A percentile compares a stretch with the other conserved stretches of the same genome.
phyloP scores from a whole-genome alignment of 2,888 invertebrate species.

The Fragum whitleyi region DNA sequence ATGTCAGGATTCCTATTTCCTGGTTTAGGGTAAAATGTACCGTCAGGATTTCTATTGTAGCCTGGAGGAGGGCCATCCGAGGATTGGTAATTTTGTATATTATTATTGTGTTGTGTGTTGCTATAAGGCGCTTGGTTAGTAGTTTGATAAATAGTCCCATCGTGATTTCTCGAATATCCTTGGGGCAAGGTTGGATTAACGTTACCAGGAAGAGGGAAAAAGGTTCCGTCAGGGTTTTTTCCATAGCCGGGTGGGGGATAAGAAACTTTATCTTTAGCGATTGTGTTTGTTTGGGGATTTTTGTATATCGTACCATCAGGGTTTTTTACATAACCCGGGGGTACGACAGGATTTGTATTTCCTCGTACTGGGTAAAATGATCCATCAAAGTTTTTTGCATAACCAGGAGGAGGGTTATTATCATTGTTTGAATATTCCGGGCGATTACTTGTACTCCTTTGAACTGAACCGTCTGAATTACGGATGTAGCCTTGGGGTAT shows the following conservation, averaged over 20 bases:
- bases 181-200: neutral
- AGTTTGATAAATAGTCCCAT: slow-evolving; percentile 18
- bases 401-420: slow-evolving; percentile 26
- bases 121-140: neutral
- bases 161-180: slow-evolving; percentile 27
- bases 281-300: neutral
- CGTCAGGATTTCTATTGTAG: slow-evolving; percentile 23
- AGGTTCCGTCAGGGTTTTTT: slow-evolving; percentile 30
- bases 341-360: slow-evolving; percentile 5
- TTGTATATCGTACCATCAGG: slow-evolving; percentile 30
- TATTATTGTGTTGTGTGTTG: neutral
- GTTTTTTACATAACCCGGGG: slow-evolving; percentile 19
- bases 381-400: slow-evolving; percentile 25
- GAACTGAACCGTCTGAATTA: slow-evolving; percentile 28
- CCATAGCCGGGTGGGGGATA: slow-evolving; percentile 29
- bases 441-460: neutral
- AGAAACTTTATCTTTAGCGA: neutral
- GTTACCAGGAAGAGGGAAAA: slow-evolving; percentile 24
- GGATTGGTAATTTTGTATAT: neutral
- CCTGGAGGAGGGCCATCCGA: slow-evolving; percentile 18
- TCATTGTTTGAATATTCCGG: too few species aligned
- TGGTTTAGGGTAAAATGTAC: slow-evolving; percentile 22
- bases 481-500: slow-evolving; percentile 13
- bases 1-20: slow-evolving; percentile 14
- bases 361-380: slow-evolving; percentile 24